phyloP scores from a whole-genome alignment of 1,140 invertebrate genomes.

The Zophobas atratus region DNA sequence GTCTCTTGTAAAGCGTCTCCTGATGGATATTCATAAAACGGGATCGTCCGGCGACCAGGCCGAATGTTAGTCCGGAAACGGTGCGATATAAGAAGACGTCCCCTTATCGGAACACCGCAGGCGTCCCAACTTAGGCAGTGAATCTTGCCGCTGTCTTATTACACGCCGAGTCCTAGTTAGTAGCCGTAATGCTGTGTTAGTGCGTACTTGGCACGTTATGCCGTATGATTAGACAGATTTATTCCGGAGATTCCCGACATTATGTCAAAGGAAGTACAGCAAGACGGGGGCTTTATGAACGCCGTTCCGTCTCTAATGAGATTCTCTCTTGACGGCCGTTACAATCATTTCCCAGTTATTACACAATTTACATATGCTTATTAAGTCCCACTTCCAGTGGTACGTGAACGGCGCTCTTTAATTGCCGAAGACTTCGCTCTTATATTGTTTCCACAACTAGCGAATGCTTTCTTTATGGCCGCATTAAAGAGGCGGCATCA shows the following conservation, averaged over 20 bases:
- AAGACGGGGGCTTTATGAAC: conserved; percentile 55
- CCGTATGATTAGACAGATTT: conserved; percentile 66
- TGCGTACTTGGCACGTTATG: conserved; percentile 65
- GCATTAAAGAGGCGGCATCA: not conserved
- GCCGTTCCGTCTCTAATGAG: conserved; percentile 57
- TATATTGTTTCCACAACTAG: not conserved
- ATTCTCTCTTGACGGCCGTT: conserved; percentile 56
- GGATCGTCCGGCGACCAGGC: conserved; percentile 30
- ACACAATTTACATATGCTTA: conserved; percentile 60
- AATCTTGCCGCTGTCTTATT: conserved; percentile 64
- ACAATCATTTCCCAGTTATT: conserved; percentile 59
- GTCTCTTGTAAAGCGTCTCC: conserved; percentile 4
- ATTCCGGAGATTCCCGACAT: conserved; percentile 63
- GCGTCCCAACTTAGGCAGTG: conserved; percentile 63
- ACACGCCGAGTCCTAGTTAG: conserved; percentile 59
- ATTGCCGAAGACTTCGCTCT: conserved; percentile 8
- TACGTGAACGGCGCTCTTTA: conserved; percentile 24
- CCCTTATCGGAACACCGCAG: conserved; percentile 62
- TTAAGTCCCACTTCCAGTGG: conserved; percentile 45
- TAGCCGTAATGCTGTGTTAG: conserved; percentile 63
- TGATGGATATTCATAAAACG: conserved; percentile 44
- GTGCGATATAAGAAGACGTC: conserved; percentile 61
- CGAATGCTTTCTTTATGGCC: conserved; percentile 14
- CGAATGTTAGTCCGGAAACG: conserved; percentile 33
- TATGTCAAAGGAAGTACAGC: conserved; percentile 60